A percentile compares a stretch with the other conserved stretches of the same genome.
Conservation (phyloP, 2,113 vertebrate species). For the Miniopterus natalensis region DNA sequence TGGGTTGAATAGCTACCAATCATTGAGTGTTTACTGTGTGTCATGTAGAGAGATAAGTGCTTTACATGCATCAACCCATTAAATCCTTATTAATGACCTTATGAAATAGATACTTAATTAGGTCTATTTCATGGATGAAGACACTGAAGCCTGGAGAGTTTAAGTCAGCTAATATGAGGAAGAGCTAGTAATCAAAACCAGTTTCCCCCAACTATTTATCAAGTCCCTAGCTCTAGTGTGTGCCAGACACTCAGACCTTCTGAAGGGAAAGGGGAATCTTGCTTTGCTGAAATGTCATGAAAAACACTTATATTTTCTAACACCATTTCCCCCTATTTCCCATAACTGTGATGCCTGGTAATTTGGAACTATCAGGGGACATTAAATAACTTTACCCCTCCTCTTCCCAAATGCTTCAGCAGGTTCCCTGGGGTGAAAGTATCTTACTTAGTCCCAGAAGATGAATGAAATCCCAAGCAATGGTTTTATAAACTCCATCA, state of each 20-base stretch:
- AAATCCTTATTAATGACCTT: constrained; percentile 19
- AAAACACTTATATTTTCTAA: constrained; percentile 35
- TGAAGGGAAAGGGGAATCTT: background rate
- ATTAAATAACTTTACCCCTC: constrained; percentile 9
- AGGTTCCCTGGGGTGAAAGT: background rate
- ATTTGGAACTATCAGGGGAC: constrained; percentile 12
- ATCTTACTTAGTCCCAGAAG: constrained; percentile 40
- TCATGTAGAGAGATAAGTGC: background rate
- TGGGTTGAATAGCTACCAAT: background rate
- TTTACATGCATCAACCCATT: constrained; percentile 27
- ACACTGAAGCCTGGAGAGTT: background rate
- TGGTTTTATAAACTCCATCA: constrained; percentile 34
- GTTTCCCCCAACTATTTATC: constrained; percentile 24
- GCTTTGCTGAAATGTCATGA: constrained; percentile 30
- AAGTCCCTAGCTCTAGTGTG: constrained; percentile 16
- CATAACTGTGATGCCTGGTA: background rate
- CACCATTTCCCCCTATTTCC: background rate
- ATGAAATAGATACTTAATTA: constrained; percentile 41
- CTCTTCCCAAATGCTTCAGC: constrained; percentile 1
- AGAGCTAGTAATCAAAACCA: background rate
- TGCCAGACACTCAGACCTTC: constrained; percentile 3
- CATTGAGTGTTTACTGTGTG: background rate
- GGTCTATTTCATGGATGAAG: background rate
- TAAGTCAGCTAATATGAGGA: background rate
- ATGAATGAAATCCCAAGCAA: constrained; percentile 7